Conservation (phyloP, 2,113 vertebrate genomes). For the Oncorhynchus clarkii region DNA sequence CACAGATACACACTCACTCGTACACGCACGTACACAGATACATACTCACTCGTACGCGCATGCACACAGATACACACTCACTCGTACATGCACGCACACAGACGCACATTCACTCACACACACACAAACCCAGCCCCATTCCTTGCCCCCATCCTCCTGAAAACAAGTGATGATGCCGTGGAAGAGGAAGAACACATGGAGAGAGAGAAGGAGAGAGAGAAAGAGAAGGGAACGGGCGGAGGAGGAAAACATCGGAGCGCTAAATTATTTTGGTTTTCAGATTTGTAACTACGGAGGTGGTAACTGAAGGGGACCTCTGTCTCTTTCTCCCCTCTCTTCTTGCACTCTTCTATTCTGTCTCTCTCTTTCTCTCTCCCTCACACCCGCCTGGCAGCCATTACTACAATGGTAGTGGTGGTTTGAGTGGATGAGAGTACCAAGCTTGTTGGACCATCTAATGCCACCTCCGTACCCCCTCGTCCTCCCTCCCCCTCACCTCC, state of each 20-base stretch:
- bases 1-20: too few species aligned
- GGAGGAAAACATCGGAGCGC: constrained; percentile 25
- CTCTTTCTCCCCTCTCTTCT: background rate
- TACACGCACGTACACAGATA: too few species aligned
- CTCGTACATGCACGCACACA: background rate
- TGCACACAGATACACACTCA: too few species aligned
- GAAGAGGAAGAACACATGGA: constrained; percentile 11
- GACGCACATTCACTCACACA: background rate
- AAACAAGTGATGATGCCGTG: background rate
- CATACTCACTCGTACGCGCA: too few species aligned
- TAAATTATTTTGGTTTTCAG: constrained; percentile 52
- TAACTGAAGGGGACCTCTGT: background rate
- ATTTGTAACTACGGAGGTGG: constrained; percentile 18
- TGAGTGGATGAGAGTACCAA: too few species aligned
- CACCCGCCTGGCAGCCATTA: too few species aligned
- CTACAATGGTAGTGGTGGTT: too few species aligned
- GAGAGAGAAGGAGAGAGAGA: background rate
- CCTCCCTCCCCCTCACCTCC: too few species aligned
- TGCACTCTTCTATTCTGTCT: background rate
- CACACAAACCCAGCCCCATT: too few species aligned
- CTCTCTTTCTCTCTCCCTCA: too few species aligned
- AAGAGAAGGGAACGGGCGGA: constrained; percentile 19
- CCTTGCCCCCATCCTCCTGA: background rate
- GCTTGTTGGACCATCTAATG: too few species aligned
- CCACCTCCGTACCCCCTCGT: too few species aligned